Base-by-base conservation (phyloP, 2,113 vertebrate species). In the Bujurquina vittata region DNA sequence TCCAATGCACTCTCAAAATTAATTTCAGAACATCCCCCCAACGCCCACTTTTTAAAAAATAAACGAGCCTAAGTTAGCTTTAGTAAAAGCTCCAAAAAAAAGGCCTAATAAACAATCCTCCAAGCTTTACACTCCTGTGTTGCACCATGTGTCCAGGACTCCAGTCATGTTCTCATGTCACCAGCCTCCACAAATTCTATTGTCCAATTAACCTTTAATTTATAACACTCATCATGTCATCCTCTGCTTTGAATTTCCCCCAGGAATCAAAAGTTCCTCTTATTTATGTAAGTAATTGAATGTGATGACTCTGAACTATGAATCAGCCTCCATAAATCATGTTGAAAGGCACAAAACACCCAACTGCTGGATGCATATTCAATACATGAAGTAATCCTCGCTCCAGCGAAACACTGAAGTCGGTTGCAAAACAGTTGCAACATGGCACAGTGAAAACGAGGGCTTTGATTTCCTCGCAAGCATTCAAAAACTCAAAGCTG, bases 381-480 rank as follows among this genome's bases (percentile, higher is more conserved):
- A 4, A 10, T 10, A 14, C 26, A 69, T 74, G 62, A 82, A 72
- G 73, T 85, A 74, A 87, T 78, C 17, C 43, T 79, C 62, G 65
- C 82, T 67, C 55, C 37, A 40, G 54, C 55, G 63, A 55, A 80
- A 60, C 37, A 77, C 37, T 23, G 2, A 63, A 57, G 74, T 22
- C 52, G 31, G 79, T 65, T 56, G 62, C 62, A 67, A 77, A 89
- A 81, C 69, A 69, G 85, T 80, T 87, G 79, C 54, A 73, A 79
- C 79, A 65, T 55, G 86, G 81, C n/a, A 72, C 79, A 79, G 63
- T 20, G 6, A 84, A 72, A 89, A 84, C 87, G 75, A 75, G 72
- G 84, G 60, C 78, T 37, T 73, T 73, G 11, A 1, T 75, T 82
- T 83, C 59, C 40, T 33, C 10, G 22, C 46, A 80, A 84, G 80